A percentile compares a stretch with the other conserved stretches of the same genome.
phyloP scores from a whole-genome alignment of 2,113 vertebrate species.

The Gambusia holbrooki region DNA sequence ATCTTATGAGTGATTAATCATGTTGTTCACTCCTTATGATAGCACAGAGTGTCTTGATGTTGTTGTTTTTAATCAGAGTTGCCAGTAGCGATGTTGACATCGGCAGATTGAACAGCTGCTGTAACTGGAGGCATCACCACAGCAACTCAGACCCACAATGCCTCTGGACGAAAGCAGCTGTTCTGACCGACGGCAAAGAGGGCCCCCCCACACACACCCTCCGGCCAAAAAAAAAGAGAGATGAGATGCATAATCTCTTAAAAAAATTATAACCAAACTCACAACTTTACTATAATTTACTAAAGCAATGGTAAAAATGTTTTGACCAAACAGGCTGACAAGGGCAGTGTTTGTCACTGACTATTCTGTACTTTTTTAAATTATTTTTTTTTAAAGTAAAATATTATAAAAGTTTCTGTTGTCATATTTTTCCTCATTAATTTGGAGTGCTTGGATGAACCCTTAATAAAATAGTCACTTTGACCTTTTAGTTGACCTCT shows the following conservation, averaged over 20 bases:
- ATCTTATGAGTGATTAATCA: not conserved
- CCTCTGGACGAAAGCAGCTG: conserved; percentile 62
- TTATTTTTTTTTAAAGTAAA: too few relatives aligned
- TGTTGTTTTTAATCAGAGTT: conserved; percentile 34
- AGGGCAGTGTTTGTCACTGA: too few relatives aligned
- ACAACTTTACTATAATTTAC: not conserved
- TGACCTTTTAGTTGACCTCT: not conserved
- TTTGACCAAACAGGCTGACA: too few relatives aligned
- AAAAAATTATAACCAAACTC: not conserved
- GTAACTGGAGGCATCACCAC: conserved; percentile 60
- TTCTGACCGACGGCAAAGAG: conserved; percentile 53
- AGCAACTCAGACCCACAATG: conserved; percentile 48
- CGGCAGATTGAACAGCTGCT: conserved; percentile 54
- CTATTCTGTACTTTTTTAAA: too few relatives aligned
- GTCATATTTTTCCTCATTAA: not conserved
- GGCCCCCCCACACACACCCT: not conserved
- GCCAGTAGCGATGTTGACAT: conserved; percentile 58
- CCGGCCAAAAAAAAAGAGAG: not conserved
- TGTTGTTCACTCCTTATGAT: conserved; percentile 6
- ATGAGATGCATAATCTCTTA: not conserved
- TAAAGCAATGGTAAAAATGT: not conserved
- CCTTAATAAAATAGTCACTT: not conserved
- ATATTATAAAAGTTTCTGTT: too few relatives aligned
- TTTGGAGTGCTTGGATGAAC: not conserved
- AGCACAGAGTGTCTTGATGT: not conserved